These are phyloP conservation scores for Burhinus bistriatus DNA, from an alignment of 2,113 vertebrate genomes.

Conservation along the genomic window DNA sequence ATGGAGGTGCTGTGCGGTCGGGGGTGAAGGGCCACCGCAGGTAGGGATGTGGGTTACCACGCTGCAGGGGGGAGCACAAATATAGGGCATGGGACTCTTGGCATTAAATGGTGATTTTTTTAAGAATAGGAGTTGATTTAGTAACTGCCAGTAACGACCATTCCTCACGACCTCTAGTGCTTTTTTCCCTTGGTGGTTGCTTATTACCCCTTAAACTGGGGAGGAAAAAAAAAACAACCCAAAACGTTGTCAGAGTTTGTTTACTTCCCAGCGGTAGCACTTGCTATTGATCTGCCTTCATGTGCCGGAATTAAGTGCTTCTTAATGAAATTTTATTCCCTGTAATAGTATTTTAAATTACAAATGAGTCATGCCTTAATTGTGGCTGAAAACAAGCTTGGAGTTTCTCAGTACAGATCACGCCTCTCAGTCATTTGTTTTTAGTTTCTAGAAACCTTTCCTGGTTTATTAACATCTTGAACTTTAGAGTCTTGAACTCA, in stretches of 20 bases:
- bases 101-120: background rate
- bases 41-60: no score
- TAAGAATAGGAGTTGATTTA: background rate
- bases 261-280: background rate
- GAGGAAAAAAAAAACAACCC: background rate
- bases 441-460: background rate
- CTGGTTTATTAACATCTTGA: background rate
- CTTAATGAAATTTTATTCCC: background rate
- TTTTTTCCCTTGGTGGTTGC: background rate
- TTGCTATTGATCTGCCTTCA: background rate
- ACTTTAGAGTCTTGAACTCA: background rate
- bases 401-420: background rate
- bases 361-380: background rate
- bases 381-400: background rate
- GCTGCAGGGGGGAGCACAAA: background rate
- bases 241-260: background rate
- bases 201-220: background rate
- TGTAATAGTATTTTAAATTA: background rate
- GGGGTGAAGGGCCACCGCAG: no score
- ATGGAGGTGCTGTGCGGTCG: rapidly evolving
- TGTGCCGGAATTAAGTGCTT: background rate
- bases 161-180: background rate
- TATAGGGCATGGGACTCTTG: background rate
- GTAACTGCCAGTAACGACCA: background rate
- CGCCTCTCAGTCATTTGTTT: background rate